Evolutionary conservation across 2,113 vertebrate species (phyloP).

Genomic region (Hirundichthys speculiger): DNA sequence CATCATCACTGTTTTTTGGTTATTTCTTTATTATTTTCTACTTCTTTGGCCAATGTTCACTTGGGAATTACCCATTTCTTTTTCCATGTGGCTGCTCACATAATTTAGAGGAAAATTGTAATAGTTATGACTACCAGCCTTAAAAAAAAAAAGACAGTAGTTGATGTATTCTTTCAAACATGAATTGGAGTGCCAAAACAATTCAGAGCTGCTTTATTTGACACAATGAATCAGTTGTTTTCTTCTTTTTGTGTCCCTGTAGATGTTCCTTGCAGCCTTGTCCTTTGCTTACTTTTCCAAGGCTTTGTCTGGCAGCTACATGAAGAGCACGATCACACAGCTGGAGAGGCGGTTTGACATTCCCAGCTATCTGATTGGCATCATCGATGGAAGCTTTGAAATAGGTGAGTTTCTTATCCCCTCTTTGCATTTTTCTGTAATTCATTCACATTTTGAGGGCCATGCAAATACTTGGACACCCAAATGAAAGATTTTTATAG

Average conservation of each 20-base stretch:
- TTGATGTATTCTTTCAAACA: too few relatives aligned
- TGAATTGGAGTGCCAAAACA: not conserved
- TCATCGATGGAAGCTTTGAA: slow-evolving; percentile 97
- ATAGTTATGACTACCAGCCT: too few relatives aligned
- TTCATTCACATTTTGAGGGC: not conserved
- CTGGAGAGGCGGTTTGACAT: slow-evolving; percentile 95
- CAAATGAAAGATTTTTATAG: too few relatives aligned
- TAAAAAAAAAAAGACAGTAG: too few relatives aligned
- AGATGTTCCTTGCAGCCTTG: slow-evolving; percentile 91
- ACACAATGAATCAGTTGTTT: not conserved
- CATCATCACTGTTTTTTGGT: too few relatives aligned
- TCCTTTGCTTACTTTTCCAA: slow-evolving; percentile 95
- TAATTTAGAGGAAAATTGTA: too few relatives aligned
- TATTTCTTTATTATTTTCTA: not conserved
- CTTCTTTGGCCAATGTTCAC: not conserved
- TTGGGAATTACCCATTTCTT: not conserved
- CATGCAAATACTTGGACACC: too few relatives aligned
- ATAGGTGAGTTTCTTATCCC: slow-evolving; percentile 84
- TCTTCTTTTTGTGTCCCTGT: slow-evolving; percentile 24
- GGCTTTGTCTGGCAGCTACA: slow-evolving; percentile 90
- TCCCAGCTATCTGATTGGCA: slow-evolving; percentile 90
- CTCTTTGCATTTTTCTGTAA: not conserved
- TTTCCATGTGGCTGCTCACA: too few relatives aligned
- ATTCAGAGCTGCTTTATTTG: not conserved
- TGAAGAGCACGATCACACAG: slow-evolving; percentile 96